A percentile compares a stretch with the other conserved stretches of the same genome.
Evolutionary conservation across 1,140 invertebrate genomes (phyloP).

Genomic region (Tribolium madens): DNA sequence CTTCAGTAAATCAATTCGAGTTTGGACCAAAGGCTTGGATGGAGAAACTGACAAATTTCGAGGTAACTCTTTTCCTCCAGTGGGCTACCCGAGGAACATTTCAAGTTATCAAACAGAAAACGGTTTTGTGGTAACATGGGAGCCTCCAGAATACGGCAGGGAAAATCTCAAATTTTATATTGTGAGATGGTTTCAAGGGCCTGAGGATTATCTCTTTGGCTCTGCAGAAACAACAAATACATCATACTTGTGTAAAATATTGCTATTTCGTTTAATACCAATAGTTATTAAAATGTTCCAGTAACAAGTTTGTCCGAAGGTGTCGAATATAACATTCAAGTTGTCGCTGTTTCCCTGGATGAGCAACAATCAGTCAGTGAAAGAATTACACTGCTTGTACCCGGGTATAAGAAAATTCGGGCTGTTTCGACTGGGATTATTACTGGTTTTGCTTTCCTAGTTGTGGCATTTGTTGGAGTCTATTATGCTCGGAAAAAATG

Average conservation of each 20-base stretch:
- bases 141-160: slow-evolving; percentile 72
- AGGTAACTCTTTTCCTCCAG: slow-evolving; percentile 59
- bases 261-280: neutral
- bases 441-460: slow-evolving; percentile 69
- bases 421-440: slow-evolving; percentile 73
- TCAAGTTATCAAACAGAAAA: slow-evolving; percentile 71
- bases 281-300: slow-evolving; percentile 62
- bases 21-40: slow-evolving; percentile 77
- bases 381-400: slow-evolving; percentile 71
- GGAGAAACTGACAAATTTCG: slow-evolving; percentile 50
- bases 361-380: slow-evolving; percentile 71
- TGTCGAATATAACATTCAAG: slow-evolving; percentile 75
- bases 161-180: slow-evolving; percentile 72
- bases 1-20: slow-evolving; percentile 86
- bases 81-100: slow-evolving; percentile 77
- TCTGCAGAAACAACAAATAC: slow-evolving; percentile 74
- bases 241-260: slow-evolving; percentile 69
- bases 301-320: slow-evolving; percentile 76
- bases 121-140: slow-evolving; percentile 81
- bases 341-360: slow-evolving; percentile 71
- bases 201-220: slow-evolving; percentile 71
- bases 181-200: slow-evolving; percentile 73
- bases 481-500: slow-evolving; percentile 72
- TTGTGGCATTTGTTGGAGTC: slow-evolving; percentile 70
- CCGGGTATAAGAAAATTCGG: slow-evolving; percentile 72